phyloP scores from a whole-genome alignment of 2,113 vertebrate species.

The Siniperca knerii region DNA sequence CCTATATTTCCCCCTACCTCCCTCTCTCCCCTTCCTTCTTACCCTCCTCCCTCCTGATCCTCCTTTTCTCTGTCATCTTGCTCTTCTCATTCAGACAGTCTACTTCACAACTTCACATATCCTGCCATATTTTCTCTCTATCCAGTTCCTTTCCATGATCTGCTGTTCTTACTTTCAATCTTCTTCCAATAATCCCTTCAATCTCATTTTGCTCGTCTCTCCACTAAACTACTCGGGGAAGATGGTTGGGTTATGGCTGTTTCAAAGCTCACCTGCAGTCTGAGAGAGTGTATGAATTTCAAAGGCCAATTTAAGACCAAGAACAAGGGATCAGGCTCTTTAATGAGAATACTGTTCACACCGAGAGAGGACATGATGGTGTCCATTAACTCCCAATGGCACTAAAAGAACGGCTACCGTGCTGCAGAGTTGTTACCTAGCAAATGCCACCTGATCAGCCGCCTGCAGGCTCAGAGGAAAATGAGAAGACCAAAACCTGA shows the following conservation, averaged over 20 bases:
- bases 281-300: conserved; percentile 24
- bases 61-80: neutral
- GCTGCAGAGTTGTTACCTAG: neutral
- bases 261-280: conserved; percentile 18
- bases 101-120: neutral
- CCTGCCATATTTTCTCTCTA: neutral
- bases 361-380: neutral
- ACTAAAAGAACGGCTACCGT: conserved; percentile 8
- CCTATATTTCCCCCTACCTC: neutral
- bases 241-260: neutral
- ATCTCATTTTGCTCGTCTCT: neutral
- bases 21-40: neutral
- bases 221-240: neutral
- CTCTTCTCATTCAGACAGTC: neutral
- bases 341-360: conserved; percentile 36
- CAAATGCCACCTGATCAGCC: conserved; percentile 6
- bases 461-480: conserved; percentile 1
- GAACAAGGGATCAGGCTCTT: conserved; percentile 31
- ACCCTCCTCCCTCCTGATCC: no score
- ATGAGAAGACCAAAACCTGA: neutral
- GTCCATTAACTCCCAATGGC: neutral
- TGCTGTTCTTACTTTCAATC: neutral
- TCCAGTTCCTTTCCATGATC: neutral
- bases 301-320: conserved; percentile 40
- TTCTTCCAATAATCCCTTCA: neutral